Evolutionary conservation across 1,140 invertebrate genomes (phyloP), one percentile per base, ranked within the genome.

Genomic region (Mya arenaria): DNA sequence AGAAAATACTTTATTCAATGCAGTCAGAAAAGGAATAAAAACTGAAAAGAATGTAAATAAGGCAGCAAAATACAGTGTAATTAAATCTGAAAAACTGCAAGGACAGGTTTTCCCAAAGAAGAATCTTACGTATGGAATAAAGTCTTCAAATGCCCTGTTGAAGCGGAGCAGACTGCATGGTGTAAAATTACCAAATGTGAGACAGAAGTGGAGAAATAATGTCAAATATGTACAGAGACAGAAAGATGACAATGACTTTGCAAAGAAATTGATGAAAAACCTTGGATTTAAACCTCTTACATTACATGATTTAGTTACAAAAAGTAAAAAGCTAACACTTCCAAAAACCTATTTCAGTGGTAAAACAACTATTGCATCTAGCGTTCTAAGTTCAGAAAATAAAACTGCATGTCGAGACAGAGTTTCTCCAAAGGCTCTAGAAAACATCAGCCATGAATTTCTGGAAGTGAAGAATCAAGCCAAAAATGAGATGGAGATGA

Each of bases 271-370:
- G n/a, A 82, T 63, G 28, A 73, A 82, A 36, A 73, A 74, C 32
- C 79, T 74, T 82, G 68, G 69, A 28, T 72, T 82, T 65, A 68
- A 68, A 17, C 79, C 79, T 28, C 52, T 82, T 32, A 82, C 79
- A 34, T 23, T 71, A 23, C 36, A 62, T 44, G 69, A 82, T 37
- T 41, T 73, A n/a, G 48, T 74, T 15, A 48, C 69, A 13, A 82
- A 73, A 41, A 72, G 41, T 34, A 72, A 52, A 15, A 72, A 62
- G 39, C 37, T 25, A 15, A 63, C 56, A 23, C 39, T 72, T 36
- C 78, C 78, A 44, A 37, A 69, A 17, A 17, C 17, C 19, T 62
- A 69, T 41, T 32, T 44, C 10, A 79, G 60, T 75, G 56, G 60
- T 19, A 25, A 62, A 8, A 30, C 68, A 30, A 62, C 79, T 32